Evolutionary conservation across 1,140 invertebrate species (phyloP).

Genomic region (Eulimnadia texana): DNA sequence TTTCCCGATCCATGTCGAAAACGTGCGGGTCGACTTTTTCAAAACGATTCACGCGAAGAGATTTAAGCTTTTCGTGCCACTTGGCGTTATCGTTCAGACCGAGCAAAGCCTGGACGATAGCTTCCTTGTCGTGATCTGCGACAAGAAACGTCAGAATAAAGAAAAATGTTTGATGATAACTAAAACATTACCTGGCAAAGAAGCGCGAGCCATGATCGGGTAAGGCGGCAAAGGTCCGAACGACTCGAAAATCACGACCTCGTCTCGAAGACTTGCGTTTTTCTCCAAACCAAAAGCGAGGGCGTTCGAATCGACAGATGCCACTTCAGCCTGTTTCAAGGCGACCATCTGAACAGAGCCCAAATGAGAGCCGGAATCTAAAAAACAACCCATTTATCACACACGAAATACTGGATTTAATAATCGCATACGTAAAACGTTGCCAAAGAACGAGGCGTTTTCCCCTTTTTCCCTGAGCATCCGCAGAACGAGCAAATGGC

Average conservation of each 20-base stretch:
- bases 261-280: slow-evolving; percentile 39
- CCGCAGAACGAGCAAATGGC: slow-evolving; percentile 37
- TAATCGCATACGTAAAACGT: slow-evolving; percentile 34
- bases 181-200: slow-evolving; percentile 27
- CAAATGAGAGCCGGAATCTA: slow-evolving; percentile 42
- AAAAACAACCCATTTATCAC: slow-evolving; percentile 1
- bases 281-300: slow-evolving; percentile 37
- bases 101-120: slow-evolving; percentile 6
- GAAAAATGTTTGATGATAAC: not conserved
- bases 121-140: not conserved
- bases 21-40: slow-evolving; percentile 6
- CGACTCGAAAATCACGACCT: slow-evolving; percentile 39
- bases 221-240: slow-evolving; percentile 43
- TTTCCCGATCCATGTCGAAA: slow-evolving; percentile 15
- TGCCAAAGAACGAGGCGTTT: slow-evolving; percentile 45
- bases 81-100: slow-evolving; percentile 4
- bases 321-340: slow-evolving; percentile 41
- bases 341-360: slow-evolving; percentile 43
- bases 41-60: slow-evolving; percentile 8
- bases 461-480: slow-evolving; percentile 41
- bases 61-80: slow-evolving; percentile 3
- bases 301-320: slow-evolving; percentile 43
- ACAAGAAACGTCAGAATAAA: not conserved
- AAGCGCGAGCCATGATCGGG: slow-evolving; percentile 39
- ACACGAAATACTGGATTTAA: not conserved